Base-by-base conservation (phyloP, 2,797 vertebrate species). In the Protonibea diacanthus region DNA sequence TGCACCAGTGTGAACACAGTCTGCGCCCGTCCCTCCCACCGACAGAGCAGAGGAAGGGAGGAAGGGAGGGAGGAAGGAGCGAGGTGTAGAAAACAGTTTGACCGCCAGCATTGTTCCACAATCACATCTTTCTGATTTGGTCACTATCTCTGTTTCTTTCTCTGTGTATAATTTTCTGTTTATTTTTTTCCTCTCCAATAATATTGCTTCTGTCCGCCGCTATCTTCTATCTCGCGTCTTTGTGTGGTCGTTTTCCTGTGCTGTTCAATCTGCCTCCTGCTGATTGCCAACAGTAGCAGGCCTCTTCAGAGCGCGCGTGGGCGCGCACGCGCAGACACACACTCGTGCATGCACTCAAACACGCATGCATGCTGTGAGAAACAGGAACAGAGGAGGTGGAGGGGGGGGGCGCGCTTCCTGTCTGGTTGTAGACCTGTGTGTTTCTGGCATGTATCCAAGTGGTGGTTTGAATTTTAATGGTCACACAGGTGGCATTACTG, bases 41-140 rank as follows among this genome's bases (percentile, higher is more conserved):
- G 20, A 23, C 33, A 47, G 55, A 48, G 21, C 64, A 79, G 76
- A 86, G 83, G 83, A 85, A 85, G 75, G 81, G 83, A 82, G 82
- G 76, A 57, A 71, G 17, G 57, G 29, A 86, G 75, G 81, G 83
- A 82, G 83, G 79, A 57, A 71, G 17, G 57, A 81, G 44, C 23
- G 57, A 78, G 68, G 57, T 73, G 84, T 55, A 79, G 62, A 76
- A 86, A 89, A 86, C 77, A 81, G 12, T 74, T 63, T 48, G 17
- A 72, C 71, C 12, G 76, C 85, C 85, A 89, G 76, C 80, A 84
- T 89, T 90, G 82, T 90, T 87, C 87, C 74, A 71, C 81, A 77
- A 58, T 83, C 84, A 81, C 69, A 83, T 76, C 61, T 72, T 44
- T 78, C 15, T 47, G 38, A 51, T 25, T 53, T 2, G 2, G 17